These are phyloP conservation scores for Gallinago stenura DNA, from an alignment of 2,797 vertebrate species.

Conservation along the genomic window DNA sequence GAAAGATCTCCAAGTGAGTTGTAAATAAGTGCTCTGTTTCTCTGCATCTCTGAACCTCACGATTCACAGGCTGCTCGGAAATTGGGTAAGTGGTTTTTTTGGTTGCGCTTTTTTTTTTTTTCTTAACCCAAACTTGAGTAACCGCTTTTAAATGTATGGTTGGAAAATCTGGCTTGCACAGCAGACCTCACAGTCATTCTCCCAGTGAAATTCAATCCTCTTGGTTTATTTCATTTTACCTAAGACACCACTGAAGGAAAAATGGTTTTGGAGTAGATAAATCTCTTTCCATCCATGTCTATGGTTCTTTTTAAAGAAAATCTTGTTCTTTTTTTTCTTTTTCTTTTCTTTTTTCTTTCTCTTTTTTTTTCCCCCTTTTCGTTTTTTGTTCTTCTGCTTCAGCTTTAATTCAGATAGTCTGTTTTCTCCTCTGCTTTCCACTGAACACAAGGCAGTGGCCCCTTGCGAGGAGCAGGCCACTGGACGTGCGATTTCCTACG, in stretches of 20 bases:
- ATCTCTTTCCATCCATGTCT: slow-evolving; percentile 56
- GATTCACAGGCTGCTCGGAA: slow-evolving; percentile 77
- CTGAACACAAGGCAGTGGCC: neutral
- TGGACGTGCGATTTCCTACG: neutral
- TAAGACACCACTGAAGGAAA: slow-evolving; percentile 70
- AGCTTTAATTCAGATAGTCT: neutral
- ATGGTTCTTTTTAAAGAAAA: slow-evolving; percentile 6
- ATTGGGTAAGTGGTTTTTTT: slow-evolving; percentile 68
- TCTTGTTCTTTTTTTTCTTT: neutral
- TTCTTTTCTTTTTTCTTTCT: neutral
- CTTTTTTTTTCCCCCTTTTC: too few relatives aligned
- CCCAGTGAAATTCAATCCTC: slow-evolving; percentile 76
- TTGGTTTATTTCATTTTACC: slow-evolving; percentile 72
- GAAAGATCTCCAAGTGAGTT: neutral
- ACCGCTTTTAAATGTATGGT: slow-evolving; percentile 77
- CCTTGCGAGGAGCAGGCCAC: neutral
- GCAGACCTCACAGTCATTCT: slow-evolving; percentile 80
- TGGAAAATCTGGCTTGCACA: slow-evolving; percentile 76
- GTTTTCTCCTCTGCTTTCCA: neutral
- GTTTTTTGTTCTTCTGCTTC: neutral
- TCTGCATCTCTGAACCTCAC: slow-evolving; percentile 45
- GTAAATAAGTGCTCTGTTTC: slow-evolving; percentile 36
- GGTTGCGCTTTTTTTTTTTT: neutral
- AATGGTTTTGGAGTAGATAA: slow-evolving; percentile 67
- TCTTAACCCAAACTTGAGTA: slow-evolving; percentile 73